A percentile compares a stretch with the other conserved stretches of the same genome.
Evolutionary conservation across 2,888 invertebrate genomes (phyloP).

Genomic region (Mechanitis messenoides): DNA sequence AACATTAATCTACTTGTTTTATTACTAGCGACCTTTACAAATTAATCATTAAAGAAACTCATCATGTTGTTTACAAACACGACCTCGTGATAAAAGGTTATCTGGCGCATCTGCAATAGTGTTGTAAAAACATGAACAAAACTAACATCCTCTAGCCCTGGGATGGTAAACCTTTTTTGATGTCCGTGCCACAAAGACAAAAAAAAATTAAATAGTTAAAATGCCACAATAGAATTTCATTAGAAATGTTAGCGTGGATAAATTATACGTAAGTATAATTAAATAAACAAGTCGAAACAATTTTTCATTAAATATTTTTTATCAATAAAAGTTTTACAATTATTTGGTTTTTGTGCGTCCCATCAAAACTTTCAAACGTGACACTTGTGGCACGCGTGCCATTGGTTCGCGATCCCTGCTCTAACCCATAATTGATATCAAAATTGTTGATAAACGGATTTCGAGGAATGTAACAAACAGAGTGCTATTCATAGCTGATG

Average conservation of each 20-base stretch:
- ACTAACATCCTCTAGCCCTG: slow-evolving; percentile 1
- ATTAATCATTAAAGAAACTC: slow-evolving; percentile 40
- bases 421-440: slow-evolving; percentile 38
- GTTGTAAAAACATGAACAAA: slow-evolving; percentile 30
- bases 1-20: slow-evolving; percentile 24
- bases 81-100: slow-evolving; percentile 59
- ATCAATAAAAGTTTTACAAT: no score
- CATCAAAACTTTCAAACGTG: no score
- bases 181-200: no score
- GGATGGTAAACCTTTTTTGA: no score
- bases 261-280: no score
- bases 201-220: slow-evolving; percentile 16
- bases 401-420: no score
- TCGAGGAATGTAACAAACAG: slow-evolving; percentile 55
- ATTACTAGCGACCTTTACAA: slow-evolving; percentile 41
- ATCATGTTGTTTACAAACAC: slow-evolving; percentile 59
- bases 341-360: no score
- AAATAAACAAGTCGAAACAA: no score
- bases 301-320: no score
- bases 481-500: slow-evolving; percentile 67
- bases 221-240: no score
- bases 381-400: no score
- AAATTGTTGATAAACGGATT: slow-evolving; percentile 62
- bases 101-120: slow-evolving; percentile 46
- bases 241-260: no score